Evolutionary conservation across 2,888 invertebrate genomes (phyloP).

Genomic region (Abrostola tripartita): DNA sequence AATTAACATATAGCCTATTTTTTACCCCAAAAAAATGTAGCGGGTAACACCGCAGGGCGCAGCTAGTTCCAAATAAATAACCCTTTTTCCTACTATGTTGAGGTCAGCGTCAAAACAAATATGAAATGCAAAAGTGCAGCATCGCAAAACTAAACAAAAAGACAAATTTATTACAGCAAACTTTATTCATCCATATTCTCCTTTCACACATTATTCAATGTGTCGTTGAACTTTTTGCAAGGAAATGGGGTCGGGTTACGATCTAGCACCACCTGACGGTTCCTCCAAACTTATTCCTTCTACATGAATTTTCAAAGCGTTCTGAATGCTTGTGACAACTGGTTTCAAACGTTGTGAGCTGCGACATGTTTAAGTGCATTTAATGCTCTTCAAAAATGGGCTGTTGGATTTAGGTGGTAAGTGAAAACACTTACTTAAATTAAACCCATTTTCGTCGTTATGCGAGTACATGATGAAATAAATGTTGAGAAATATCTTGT

Average conservation of each 20-base stretch:
- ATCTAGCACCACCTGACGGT: conserved; percentile 31
- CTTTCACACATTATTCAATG: conserved; percentile 30
- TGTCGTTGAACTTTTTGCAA: conserved; percentile 38
- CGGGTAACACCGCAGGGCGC: too few species aligned
- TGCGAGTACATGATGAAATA: too few species aligned
- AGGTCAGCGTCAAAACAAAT: conserved; percentile 1
- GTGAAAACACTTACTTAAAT: background rate
- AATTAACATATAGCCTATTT: too few species aligned
- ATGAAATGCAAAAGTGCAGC: background rate
- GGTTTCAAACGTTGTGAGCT: conserved; percentile 30
- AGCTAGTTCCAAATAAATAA: too few species aligned
- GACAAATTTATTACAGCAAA: conserved; percentile 8
- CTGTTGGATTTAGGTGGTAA: conserved; percentile 5
- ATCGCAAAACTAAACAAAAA: conserved; percentile 2
- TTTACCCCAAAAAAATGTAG: too few species aligned
- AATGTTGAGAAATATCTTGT: too few species aligned
- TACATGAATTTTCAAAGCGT: conserved; percentile 29
- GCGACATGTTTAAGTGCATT: conserved; percentile 31
- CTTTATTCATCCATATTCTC: conserved; percentile 22
- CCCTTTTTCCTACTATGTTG: too few species aligned
- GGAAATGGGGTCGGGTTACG: conserved; percentile 34
- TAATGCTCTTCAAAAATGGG: conserved; percentile 27
- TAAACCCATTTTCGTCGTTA: too few species aligned
- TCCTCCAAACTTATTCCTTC: conserved; percentile 33
- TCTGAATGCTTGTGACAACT: conserved; percentile 42